A percentile compares a stretch with the other conserved stretches of the same genome.
Conservation (phyloP, 2,797 vertebrate genomes). For the Nyctalus aviator region DNA sequence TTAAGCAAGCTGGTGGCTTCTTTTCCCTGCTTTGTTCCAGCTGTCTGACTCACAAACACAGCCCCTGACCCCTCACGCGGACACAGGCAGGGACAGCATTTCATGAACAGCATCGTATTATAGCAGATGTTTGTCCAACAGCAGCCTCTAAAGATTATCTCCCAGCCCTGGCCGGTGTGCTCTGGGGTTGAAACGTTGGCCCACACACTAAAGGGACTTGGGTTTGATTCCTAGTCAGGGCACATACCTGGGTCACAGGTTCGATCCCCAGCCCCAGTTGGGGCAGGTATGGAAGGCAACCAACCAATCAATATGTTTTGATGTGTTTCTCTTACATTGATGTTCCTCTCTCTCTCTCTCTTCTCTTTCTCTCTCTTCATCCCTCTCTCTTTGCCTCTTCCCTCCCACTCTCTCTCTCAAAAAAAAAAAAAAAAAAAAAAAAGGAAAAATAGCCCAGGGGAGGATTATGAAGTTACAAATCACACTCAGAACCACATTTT, state of each 20-base stretch:
- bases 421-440: too few species aligned
- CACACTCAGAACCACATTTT: neutral
- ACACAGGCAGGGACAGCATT: neutral
- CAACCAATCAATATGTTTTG: neutral
- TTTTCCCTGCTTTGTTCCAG: neutral
- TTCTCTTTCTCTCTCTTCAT: neutral
- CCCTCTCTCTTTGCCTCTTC: too few species aligned
- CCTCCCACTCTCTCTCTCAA: too few species aligned
- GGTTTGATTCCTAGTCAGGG: neutral
- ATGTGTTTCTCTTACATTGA: neutral
- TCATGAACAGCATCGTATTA: neutral
- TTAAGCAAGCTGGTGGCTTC: neutral
- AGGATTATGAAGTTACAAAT: neutral
- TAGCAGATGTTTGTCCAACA: neutral
- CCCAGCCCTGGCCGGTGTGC: too few species aligned
- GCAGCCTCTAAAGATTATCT: neutral
- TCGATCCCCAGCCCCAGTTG: neutral
- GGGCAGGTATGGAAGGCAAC: neutral
- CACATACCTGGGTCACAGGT: neutral
- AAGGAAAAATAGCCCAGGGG: too few species aligned
- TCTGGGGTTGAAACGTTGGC: neutral
- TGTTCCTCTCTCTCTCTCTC: neutral
- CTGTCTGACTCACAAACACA: neutral
- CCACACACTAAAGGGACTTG: too few species aligned
- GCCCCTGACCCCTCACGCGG: neutral